These are phyloP conservation scores for Hydra vulgaris DNA, from an alignment of 30 jellyfish, hydroid and myxozoan genomes.

Conservation along the genomic window DNA sequence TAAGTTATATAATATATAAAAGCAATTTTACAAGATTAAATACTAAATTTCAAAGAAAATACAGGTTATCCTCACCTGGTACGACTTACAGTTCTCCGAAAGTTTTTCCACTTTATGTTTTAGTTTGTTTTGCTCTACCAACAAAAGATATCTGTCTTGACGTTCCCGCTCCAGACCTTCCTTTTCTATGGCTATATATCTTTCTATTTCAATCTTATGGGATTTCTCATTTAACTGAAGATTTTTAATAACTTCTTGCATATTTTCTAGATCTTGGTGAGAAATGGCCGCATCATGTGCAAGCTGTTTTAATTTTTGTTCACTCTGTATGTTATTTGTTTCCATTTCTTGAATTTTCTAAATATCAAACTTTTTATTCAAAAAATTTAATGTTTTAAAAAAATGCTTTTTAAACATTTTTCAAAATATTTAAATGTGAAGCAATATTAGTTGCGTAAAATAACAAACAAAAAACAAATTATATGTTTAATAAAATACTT, in stretches of 20 bases:
- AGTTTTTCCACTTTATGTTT: constrained; percentile 75
- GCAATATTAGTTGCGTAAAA: background rate
- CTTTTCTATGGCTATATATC: constrained; percentile 52
- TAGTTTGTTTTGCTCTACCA: constrained; percentile 77
- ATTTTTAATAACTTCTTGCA: constrained; percentile 42
- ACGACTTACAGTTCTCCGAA: constrained; percentile 69
- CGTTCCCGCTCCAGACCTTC: constrained; percentile 78
- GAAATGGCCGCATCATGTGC: constrained; percentile 35
- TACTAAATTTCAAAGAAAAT: background rate
- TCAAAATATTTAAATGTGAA: too few relatives aligned
- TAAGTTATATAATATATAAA: too few relatives aligned
- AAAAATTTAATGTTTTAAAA: background rate
- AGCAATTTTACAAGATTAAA: too few relatives aligned
- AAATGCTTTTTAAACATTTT: too few relatives aligned
- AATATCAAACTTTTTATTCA: background rate
- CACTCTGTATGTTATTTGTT: constrained; percentile 34
- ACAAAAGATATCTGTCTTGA: constrained; percentile 62
- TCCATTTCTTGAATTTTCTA: constrained; percentile 48
- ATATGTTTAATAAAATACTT: background rate
- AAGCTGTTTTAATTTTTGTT: constrained; percentile 44
- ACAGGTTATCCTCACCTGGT: constrained; percentile 45
- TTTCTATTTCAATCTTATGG: constrained; percentile 40
- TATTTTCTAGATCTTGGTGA: constrained; percentile 51
- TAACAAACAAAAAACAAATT: background rate
- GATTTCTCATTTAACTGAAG: constrained; percentile 36